These are phyloP conservation scores for Sphenodon punctatus DNA, from an alignment of 2,797 vertebrate genomes.

Conservation along the genomic window DNA sequence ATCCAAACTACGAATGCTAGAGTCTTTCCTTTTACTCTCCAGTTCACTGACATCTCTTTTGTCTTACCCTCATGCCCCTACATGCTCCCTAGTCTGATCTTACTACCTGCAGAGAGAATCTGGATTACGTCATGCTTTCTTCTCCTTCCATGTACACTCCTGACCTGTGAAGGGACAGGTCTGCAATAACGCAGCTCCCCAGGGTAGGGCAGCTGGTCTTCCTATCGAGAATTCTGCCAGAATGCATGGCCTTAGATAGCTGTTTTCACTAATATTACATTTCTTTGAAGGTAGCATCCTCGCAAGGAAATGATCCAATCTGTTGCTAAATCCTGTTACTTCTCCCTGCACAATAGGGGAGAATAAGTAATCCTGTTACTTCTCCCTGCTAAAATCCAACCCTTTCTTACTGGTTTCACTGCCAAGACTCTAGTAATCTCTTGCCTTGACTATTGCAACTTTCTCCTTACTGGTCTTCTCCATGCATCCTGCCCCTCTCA, in stretches of 20 bases:
- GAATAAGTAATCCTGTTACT: no score
- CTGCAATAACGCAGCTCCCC: conserved; percentile 50
- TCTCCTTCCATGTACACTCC: neutral
- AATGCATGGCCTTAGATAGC: conserved; percentile 53
- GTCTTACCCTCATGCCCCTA: conserved; percentile 5
- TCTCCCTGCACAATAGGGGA: no score
- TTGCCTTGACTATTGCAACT: no score
- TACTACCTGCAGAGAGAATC: conserved; percentile 16
- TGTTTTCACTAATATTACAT: conserved; percentile 51
- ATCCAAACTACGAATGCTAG: neutral
- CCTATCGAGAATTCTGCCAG: conserved; percentile 19
- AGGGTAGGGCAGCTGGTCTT: neutral
- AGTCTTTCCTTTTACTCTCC: neutral
- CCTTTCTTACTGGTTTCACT: no score
- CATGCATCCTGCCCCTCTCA: no score
- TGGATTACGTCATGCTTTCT: neutral
- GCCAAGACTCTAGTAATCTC: no score
- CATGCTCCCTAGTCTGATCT: conserved; percentile 12
- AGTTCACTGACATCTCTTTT: neutral
- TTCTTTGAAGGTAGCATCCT: no score
- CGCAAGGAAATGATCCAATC: no score
- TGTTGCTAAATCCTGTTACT: no score
- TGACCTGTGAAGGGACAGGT: neutral
- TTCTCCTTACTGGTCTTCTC: no score
- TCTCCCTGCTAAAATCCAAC: no score